Evolutionary conservation across 2,797 vertebrate species (phyloP).

Genomic region (Tympanoctomys barrerae): DNA sequence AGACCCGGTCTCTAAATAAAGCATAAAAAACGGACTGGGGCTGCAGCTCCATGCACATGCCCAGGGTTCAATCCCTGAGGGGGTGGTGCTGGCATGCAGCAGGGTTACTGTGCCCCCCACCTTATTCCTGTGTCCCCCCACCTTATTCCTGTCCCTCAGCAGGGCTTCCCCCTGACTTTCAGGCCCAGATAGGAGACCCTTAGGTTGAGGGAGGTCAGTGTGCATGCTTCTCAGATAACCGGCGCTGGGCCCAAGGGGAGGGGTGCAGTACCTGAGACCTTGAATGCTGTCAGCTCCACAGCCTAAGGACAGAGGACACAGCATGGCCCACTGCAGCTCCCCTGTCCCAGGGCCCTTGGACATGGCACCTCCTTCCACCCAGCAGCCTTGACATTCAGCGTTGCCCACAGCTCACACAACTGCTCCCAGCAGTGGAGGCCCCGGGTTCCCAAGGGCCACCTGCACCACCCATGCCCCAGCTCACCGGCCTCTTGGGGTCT

Average conservation of each 20-base stretch:
- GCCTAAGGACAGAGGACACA: conserved; percentile 80
- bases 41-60: background rate
- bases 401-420: background rate
- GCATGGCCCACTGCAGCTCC: background rate
- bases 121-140: background rate
- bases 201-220: background rate
- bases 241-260: background rate
- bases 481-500: conserved; percentile 83
- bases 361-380: background rate
- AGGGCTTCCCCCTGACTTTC: too few species aligned
- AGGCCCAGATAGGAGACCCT: background rate
- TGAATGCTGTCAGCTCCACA: conserved; percentile 88
- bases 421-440: background rate
- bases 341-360: background rate
- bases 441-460: background rate
- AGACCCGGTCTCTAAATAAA: background rate
- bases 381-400: conserved; percentile 86
- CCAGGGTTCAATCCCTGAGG: background rate
- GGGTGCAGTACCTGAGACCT: conserved; percentile 84
- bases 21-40: background rate
- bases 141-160: background rate
- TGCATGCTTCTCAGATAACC: background rate
- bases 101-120: background rate
- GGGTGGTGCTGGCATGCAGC: rapidly evolving
- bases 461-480: background rate